These are phyloP conservation scores for Galemys pyrenaicus DNA, from an alignment of 2,113 vertebrate genomes.

Conservation along the genomic window DNA sequence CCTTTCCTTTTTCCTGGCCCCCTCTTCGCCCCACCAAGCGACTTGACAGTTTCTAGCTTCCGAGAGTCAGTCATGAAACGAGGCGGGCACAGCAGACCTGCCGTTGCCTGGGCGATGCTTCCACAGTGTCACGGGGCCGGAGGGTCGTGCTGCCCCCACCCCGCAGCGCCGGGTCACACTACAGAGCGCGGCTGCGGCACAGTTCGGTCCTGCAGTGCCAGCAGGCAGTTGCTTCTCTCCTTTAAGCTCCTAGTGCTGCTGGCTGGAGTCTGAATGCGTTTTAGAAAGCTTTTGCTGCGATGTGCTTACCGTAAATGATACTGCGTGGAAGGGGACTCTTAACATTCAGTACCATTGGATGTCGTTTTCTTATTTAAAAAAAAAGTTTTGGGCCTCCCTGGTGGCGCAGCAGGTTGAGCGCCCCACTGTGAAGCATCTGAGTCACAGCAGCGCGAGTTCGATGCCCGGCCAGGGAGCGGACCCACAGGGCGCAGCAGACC, in stretches of 20 bases:
- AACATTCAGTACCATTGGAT: not conserved
- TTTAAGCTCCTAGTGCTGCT: not conserved
- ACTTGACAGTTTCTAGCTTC: not conserved
- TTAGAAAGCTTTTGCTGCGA: not conserved
- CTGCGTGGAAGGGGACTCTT: not conserved
- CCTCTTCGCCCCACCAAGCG: not conserved
- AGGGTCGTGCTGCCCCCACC: not conserved
- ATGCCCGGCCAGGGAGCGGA: too few species aligned
- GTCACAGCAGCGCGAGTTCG: too few species aligned
- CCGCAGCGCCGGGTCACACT: fast-evolving
- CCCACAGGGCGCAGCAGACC: too few species aligned
- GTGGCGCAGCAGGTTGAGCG: too few species aligned
- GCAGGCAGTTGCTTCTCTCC: not conserved
- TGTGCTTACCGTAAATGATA: not conserved
- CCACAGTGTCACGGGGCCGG: not conserved
- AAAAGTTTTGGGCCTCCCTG: too few species aligned
- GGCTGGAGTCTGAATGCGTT: not conserved
- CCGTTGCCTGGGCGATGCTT: not conserved
- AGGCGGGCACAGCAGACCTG: not conserved
- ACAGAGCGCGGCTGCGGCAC: fast-evolving
- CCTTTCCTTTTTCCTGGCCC: not conserved
- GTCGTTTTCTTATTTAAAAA: not conserved
- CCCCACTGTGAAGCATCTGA: too few species aligned
- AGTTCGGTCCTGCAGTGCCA: too few species aligned
- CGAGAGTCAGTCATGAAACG: not conserved